These are phyloP conservation scores for Oostethus manadensis DNA, from an alignment of 2,113 vertebrate genomes.

Conservation along the genomic window DNA sequence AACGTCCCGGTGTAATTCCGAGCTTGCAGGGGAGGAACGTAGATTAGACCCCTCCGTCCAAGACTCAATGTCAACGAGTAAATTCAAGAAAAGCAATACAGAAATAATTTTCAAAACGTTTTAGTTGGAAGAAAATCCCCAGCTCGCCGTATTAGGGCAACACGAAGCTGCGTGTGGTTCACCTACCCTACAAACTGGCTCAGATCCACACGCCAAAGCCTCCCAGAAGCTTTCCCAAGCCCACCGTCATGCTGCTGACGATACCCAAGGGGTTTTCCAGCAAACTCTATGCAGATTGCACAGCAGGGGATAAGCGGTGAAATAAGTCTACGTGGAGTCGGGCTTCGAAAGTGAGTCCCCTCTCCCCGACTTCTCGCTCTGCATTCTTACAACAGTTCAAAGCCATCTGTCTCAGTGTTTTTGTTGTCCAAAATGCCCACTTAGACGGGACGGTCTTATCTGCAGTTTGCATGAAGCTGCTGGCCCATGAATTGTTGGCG, in stretches of 20 bases:
- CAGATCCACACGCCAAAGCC: slow-evolving; percentile 70
- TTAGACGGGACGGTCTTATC: slow-evolving; percentile 42
- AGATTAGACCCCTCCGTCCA: too few relatives aligned
- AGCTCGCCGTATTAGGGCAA: slow-evolving; percentile 72
- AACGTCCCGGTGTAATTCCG: too few relatives aligned
- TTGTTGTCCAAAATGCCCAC: slow-evolving; percentile 32
- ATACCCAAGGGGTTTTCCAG: slow-evolving; percentile 55
- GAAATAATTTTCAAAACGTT: slow-evolving; percentile 55
- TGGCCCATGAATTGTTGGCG: slow-evolving; percentile 36
- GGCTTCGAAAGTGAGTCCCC: slow-evolving; percentile 31
- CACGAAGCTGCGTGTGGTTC: slow-evolving; percentile 74
- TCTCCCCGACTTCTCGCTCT: slow-evolving; percentile 15
- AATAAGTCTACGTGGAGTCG: slow-evolving; percentile 42
- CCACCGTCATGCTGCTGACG: slow-evolving; percentile 65
- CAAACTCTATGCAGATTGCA: slow-evolving; percentile 60
- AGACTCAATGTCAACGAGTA: too few relatives aligned
- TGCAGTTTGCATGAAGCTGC: slow-evolving; percentile 49
- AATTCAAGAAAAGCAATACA: slow-evolving; percentile 26
- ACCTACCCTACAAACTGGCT: slow-evolving; percentile 70
- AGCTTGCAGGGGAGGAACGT: neutral
- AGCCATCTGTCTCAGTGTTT: slow-evolving; percentile 31
- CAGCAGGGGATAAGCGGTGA: slow-evolving; percentile 39
- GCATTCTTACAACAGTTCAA: slow-evolving; percentile 42
- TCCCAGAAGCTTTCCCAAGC: slow-evolving; percentile 66
- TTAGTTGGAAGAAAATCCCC: slow-evolving; percentile 71